A percentile compares a stretch with the other conserved stretches of the same genome.
Conservation (phyloP, 2,797 vertebrate genomes). For the Falco columbarius region DNA sequence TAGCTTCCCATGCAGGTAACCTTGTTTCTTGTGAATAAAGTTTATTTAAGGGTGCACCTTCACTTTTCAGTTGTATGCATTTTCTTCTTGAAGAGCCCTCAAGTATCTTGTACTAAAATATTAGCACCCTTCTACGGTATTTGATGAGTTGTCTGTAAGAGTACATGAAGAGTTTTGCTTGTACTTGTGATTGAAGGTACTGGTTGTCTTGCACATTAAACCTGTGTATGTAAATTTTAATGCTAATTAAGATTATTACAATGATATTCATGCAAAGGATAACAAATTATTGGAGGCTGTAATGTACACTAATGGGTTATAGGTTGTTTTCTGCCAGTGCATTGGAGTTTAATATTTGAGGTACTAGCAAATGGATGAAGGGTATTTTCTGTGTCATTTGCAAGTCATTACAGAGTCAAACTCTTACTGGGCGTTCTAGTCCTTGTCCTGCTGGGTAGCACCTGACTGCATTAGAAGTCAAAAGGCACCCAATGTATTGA, state of each 20-base stretch:
- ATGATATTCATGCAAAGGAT: background rate
- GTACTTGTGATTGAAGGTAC: background rate
- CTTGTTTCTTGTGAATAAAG: background rate
- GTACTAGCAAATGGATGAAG: background rate
- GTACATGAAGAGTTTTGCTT: background rate
- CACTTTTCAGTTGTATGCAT: background rate
- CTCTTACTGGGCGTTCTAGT: background rate
- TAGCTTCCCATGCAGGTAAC: background rate
- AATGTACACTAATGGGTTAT: background rate
- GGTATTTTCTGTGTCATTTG: background rate
- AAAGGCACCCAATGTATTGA: background rate
- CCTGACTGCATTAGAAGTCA: background rate
- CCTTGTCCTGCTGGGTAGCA: background rate
- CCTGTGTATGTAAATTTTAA: background rate
- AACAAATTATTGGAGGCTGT: background rate
- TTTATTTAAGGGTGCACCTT: background rate
- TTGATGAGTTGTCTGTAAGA: background rate
- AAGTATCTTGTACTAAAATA: background rate
- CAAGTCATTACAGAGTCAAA: background rate
- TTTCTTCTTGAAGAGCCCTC: background rate
- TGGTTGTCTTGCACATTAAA: constrained; percentile 12
- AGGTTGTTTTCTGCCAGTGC: background rate
- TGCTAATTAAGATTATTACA: background rate
- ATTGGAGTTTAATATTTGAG: background rate
- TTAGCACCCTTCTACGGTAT: background rate